Evolutionary conservation across 2,797 vertebrate species (phyloP).

Genomic region (Emys orbicularis): DNA sequence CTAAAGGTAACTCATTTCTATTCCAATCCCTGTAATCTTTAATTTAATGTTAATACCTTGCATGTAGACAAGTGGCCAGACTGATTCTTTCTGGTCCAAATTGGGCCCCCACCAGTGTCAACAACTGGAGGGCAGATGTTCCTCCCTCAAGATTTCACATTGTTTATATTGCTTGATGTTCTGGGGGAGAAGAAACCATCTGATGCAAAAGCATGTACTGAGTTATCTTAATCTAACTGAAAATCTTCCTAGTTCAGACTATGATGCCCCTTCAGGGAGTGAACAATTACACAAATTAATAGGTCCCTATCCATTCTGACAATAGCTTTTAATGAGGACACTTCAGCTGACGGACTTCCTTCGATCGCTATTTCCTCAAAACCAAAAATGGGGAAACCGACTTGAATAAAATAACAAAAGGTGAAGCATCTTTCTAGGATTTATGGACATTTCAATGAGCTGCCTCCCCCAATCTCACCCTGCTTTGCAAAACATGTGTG

Average conservation of each 20-base stretch:
- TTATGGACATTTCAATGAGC: not conserved
- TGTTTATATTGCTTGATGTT: not conserved
- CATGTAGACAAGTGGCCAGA: not conserved
- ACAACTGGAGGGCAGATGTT: not conserved
- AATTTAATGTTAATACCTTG: not conserved
- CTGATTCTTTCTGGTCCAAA: not conserved
- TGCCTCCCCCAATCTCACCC: not conserved
- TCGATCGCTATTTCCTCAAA: conserved; percentile 26
- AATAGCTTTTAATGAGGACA: conserved; percentile 11
- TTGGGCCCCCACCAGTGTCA: not conserved
- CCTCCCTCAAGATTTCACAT: not conserved
- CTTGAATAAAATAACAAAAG: not conserved
- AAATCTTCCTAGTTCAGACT: not conserved
- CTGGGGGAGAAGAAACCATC: not conserved
- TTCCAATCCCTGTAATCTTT: not conserved
- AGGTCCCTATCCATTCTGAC: not conserved
- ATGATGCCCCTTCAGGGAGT: not conserved
- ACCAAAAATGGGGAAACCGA: not conserved
- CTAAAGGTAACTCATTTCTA: not conserved
- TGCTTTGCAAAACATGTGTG: not conserved
- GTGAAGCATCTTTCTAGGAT: not conserved
- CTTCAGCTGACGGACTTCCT: conserved; percentile 26
- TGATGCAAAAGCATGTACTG: not conserved
- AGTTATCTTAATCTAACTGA: not conserved
- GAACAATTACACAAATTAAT: not conserved